Evolutionary conservation across 1,140 invertebrate species (phyloP), one percentile per base, ranked within the genome.

Genomic region (Vanessa atalanta): DNA sequence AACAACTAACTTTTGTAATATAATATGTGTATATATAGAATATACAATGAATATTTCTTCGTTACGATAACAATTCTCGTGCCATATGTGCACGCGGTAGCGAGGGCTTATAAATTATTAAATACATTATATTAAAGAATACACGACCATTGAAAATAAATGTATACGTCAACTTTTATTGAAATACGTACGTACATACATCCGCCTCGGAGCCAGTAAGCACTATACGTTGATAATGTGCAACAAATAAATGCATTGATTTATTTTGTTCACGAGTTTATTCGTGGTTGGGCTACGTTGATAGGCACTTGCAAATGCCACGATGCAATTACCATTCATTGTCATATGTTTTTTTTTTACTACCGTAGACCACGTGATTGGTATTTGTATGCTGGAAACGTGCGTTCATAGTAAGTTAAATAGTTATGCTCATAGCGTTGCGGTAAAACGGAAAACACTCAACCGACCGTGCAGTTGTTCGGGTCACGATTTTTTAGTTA

Each of bases 381-480:
- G 65, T 55, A 74, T 78, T 77, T 67, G 68, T 73, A 72, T 74
- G 57, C 69, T 68, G 69, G 67, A 76, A 77, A 57, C 72, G 72
- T 72, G 47, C 31, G 37, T 26, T 37, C 23, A 67, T 60, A 47
- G 55, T 43, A 57, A 53, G 66, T 69, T 67, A 60, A 69, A 69
- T 69, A 69, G 53, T 69, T 69, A 69, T 65, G 70, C 50, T 60
- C 65, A 65, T 31, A 71, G 48, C 16, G 47, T 37, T 23, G 60
- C 60, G 48, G 70, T 71, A 23, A 65, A 71, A 71, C 63, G 68
- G 65, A 75, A 78, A 78, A 72, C 72, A 48, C 57, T 23, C 43
- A 13, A 65, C 61, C 48, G 37, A 61, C 26, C 70, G 70, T 70
- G 47, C 43, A 20, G 57, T 23, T 37, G n/a, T 71, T 53, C 20